Conservation (phyloP, 2,888 invertebrate genomes). For the Dastarcus helophoroides region DNA sequence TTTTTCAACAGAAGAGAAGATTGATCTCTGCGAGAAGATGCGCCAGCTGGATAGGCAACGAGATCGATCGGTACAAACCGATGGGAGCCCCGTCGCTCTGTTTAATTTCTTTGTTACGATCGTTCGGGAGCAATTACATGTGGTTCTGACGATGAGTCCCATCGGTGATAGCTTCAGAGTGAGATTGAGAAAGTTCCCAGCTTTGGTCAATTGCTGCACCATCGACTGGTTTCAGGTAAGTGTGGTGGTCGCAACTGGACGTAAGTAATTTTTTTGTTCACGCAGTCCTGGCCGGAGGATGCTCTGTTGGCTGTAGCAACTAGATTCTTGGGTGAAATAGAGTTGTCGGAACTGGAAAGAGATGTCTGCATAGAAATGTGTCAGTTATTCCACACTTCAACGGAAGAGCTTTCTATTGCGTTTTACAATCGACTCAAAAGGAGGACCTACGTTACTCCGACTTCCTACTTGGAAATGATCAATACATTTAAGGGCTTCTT, state of each 20-base stretch:
- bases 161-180: conserved; percentile 77
- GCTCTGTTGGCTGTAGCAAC: conserved; percentile 82
- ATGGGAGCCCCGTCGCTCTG: conserved; percentile 80
- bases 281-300: conserved; percentile 84
- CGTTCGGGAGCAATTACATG: conserved; percentile 80
- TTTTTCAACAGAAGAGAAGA: conserved; percentile 73
- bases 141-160: conserved; percentile 82
- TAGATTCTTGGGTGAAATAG: conserved; percentile 67
- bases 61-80: conserved; percentile 79
- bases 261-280: conserved; percentile 4
- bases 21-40: conserved; percentile 90
- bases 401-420: conserved; percentile 56
- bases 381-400: conserved; percentile 79
- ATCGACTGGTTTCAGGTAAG: conserved; percentile 86
- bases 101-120: conserved; percentile 85
- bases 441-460: conserved; percentile 84
- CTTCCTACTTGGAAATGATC: conserved; percentile 85
- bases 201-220: conserved; percentile 89
- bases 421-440: conserved; percentile 57
- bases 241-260: neutral
- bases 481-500: conserved; percentile 78
- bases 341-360: conserved; percentile 62
- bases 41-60: conserved; percentile 77
- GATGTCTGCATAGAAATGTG: conserved; percentile 78
- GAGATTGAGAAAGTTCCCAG: conserved; percentile 80